A percentile compares a stretch with the other conserved stretches of the same genome.
Conservation (phyloP, 2,113 vertebrate species). For the Mustela lutreola region DNA sequence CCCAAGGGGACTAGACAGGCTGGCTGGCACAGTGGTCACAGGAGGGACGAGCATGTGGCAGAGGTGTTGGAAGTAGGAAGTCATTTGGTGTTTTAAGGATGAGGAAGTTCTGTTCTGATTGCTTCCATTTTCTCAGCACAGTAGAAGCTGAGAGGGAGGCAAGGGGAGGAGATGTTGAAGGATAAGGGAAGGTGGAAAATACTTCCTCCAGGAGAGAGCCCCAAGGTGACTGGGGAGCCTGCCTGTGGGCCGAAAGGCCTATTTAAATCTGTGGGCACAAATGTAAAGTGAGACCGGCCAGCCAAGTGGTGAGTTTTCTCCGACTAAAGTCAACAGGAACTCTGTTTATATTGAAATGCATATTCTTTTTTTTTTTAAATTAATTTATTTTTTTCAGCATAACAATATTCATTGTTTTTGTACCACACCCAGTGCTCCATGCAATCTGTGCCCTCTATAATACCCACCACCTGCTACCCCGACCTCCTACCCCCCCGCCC, state of each 20-base stretch:
- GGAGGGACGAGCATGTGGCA: too few relatives aligned
- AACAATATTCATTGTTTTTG: too few relatives aligned
- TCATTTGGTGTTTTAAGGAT: neutral
- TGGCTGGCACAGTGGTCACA: neutral
- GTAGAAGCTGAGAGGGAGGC: neutral
- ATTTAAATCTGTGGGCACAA: neutral
- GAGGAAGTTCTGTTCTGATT: neutral
- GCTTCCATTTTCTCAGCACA: neutral
- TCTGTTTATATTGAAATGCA: neutral
- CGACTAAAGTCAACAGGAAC: neutral
- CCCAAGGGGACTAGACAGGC: accelerated
- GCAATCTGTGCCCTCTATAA: too few relatives aligned
- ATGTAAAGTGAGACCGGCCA: neutral
- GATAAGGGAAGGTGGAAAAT: neutral
- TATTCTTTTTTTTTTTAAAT: neutral
- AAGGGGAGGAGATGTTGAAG: neutral
- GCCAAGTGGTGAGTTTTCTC: neutral
- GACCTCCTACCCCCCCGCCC: too few relatives aligned
- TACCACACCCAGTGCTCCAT: too few relatives aligned
- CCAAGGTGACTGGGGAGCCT: neutral
- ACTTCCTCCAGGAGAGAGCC: neutral
- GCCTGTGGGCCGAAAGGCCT: neutral
- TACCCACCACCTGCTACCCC: too few relatives aligned
- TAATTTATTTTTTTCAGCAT: too few relatives aligned
- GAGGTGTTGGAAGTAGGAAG: too few relatives aligned